Evolutionary conservation across 2,888 invertebrate genomes (phyloP), one percentile per base, ranked within the genome.

Genomic region (Aporophyla nigra): DNA sequence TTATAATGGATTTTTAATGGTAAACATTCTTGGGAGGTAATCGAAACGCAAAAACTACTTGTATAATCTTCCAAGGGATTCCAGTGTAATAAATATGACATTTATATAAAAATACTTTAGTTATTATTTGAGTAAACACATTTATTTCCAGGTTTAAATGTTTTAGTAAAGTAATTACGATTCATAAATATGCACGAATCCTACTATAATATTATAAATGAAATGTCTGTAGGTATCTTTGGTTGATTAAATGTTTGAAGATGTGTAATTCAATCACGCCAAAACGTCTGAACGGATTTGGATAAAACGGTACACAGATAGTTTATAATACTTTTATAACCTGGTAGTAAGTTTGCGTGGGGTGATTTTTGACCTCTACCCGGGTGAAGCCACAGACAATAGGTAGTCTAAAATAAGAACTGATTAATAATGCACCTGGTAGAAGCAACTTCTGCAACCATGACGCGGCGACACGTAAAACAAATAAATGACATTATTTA

Each of bases 1-100:
- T 67, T 78, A 54, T 87, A 84, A 87, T 88, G 86, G 78, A 80
- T 81, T 83, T 86, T 87, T 87, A 88, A 86, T 88, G 85, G 76
- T 83, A 67, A 78, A 81, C 75, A 84, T 86, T 84, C 85, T 73
- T 84, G 83, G 73, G 82, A 83, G 74, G 78, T 82, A 77, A 86
- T 83, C 78, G 75, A 77, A 74, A 84, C 75, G 76, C 78, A 85
- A 86, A 84, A 82, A 79, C 66, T 68, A 74, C 82, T 67, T 46
- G 68, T 69, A 74, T 65, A 68, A 67, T 84, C n/a, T 62, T 51
- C 62, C 27, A 51, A 63, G n/a, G 73, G 74, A 85, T 85, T 74
- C 78, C 83, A 69, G 43, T 65, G 67, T 70, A 76, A 82, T 78
- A 78, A 82, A 82, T 78, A 74, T 70, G 82, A 78, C 71, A 74